Evolutionary conservation across 1,140 invertebrate species (phyloP), one percentile per base, ranked within the genome.

Genomic region (Bombus polaris): DNA sequence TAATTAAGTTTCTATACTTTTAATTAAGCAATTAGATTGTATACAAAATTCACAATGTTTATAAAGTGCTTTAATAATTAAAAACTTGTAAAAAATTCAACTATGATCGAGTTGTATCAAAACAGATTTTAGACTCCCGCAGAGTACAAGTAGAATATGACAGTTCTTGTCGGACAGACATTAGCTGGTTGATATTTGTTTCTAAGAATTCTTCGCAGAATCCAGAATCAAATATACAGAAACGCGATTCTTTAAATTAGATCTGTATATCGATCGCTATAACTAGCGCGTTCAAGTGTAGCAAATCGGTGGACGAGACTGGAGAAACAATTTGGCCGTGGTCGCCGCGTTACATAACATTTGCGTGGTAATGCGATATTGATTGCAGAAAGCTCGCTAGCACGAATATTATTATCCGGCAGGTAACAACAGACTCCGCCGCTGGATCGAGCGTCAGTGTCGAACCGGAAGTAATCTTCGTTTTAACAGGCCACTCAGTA

Each of bases 321-420:
- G 53, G 73, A 57, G 86, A 88, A 88, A 88, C 83, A 90, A 90
- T 91, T 91, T 88, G 89, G 80, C 70, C 81, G 82, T 77, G n/a
- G 53, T 53, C 76, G 32, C 53, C 62, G 68, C 62, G 85, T 90
- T 89, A 83, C 82, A 77, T 89, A 85, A 83, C 71, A 81, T 87
- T 80, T 65, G 72, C 47, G 70, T 62, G 84, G 76, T 89, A 89
- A 90, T 87, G 62, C 80, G 87, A 83, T 91, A 91, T 90, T 82
- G 90, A 91, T 91, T 90, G 85, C 73, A 87, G 70, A 57, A 68
- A 84, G 74, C n/a, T 72, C 68, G 47, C 68, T 78, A 76, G 77
- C 74, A 74, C 70, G 85, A 90, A 90, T 81, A 86, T 90, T 88
- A 87, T 53, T 65, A 77, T 85, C 53, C 57, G 28, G 32, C 59